Evolutionary conservation across 2,888 invertebrate species (phyloP).

Genomic region (Lissonota sp.): DNA sequence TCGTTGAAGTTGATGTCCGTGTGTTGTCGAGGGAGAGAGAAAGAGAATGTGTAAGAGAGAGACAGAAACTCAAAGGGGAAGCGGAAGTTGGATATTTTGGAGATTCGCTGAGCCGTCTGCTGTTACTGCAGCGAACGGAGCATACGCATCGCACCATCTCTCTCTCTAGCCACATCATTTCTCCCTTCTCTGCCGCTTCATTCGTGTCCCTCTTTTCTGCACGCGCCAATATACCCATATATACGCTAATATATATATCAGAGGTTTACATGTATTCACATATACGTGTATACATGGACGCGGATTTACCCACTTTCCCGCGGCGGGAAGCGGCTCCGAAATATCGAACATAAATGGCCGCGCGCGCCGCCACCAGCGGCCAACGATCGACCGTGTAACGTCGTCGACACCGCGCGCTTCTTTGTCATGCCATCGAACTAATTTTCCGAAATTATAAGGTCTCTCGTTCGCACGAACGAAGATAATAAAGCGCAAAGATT

Average conservation of each 20-base stretch:
- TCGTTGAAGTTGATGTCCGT: constrained; percentile 63
- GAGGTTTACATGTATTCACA: neutral
- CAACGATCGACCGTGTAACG: constrained; percentile 64
- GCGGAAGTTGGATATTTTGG: constrained; percentile 61
- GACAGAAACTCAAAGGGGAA: constrained; percentile 17
- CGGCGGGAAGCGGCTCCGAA: constrained; percentile 74
- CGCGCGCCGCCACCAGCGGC: constrained; percentile 68
- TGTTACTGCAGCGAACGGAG: constrained; percentile 59
- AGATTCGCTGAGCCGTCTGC: constrained; percentile 56
- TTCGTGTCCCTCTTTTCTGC: constrained; percentile 27
- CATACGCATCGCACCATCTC: constrained; percentile 38
- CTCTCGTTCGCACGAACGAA: constrained; percentile 2
- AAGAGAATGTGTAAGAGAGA: constrained; percentile 17
- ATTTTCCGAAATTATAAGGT: constrained; percentile 70
- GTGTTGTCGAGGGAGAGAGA: constrained; percentile 32
- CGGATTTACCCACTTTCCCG: constrained; percentile 70
- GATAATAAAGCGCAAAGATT: neutral
- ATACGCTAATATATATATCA: no score
- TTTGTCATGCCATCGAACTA: constrained; percentile 61
- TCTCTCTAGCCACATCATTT: constrained; percentile 15
- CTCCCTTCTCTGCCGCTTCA: constrained; percentile 24
- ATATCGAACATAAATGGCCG: constrained; percentile 78
- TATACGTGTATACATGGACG: constrained; percentile 1
- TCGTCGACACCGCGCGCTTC: constrained; percentile 14
- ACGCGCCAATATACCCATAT: constrained; percentile 11